phyloP scores from a whole-genome alignment of 2,113 vertebrate genomes.

The Esox niger region DNA sequence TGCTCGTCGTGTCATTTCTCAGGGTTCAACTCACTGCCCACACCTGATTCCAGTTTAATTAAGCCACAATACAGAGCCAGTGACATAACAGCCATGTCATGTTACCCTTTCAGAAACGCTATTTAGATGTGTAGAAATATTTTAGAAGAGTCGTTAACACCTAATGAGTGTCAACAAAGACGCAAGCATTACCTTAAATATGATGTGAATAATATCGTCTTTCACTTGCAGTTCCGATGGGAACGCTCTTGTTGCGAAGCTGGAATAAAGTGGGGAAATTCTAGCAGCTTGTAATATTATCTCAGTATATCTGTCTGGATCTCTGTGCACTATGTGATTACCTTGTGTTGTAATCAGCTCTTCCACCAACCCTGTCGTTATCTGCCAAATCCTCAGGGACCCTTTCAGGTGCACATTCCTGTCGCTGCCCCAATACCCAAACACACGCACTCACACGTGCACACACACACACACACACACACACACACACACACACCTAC shows the following conservation, averaged over 20 bases:
- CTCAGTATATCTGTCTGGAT: conserved; percentile 20
- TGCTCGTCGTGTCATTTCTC: conserved; percentile 48
- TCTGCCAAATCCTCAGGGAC: conserved; percentile 16
- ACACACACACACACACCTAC: conserved; percentile 25
- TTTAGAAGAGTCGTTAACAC: conserved; percentile 5
- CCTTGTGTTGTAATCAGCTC: conserved; percentile 49
- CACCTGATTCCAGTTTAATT: conserved; percentile 29
- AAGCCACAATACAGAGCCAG: not conserved
- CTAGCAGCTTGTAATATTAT: conserved; percentile 51
- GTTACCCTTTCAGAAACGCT: conserved; percentile 5
- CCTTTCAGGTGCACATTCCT: not conserved
- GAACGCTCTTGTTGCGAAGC: conserved; percentile 32
- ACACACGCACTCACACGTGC: not conserved
- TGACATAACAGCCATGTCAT: conserved; percentile 1
- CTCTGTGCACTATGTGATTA: conserved; percentile 37
- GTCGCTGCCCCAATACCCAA: not conserved
- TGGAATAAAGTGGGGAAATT: conserved; percentile 48
- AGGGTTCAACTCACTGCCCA: conserved; percentile 35
- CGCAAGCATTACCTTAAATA: not conserved
- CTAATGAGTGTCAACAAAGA: conserved; percentile 12
- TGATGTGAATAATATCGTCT: conserved; percentile 36
- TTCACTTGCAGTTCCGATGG: conserved; percentile 13
- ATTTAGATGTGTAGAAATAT: not conserved
- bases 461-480: not conserved
- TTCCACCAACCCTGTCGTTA: conserved; percentile 25